phyloP scores from a whole-genome alignment of 2,113 vertebrate genomes.

The Rhinichthys klamathensis region DNA sequence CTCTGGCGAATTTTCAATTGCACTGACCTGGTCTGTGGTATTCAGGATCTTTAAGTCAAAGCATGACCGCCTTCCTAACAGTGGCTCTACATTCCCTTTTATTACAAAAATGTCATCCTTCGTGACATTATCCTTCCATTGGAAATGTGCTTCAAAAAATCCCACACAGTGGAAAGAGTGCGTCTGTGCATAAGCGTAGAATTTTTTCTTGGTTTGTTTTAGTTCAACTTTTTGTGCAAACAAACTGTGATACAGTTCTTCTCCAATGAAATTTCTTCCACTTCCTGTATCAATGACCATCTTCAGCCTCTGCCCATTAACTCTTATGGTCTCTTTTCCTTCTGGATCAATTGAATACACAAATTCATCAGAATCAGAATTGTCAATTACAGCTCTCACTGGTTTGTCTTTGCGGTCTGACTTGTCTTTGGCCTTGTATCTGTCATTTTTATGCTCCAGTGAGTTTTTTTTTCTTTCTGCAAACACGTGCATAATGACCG shows the following conservation, averaged over 20 bases:
- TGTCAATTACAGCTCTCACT: background rate
- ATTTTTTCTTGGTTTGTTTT: background rate
- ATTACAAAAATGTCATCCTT: too few relatives aligned
- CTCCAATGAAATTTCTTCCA: background rate
- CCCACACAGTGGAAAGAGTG: too few relatives aligned
- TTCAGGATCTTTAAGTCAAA: too few relatives aligned
- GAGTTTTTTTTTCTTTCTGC: background rate
- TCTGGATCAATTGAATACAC: slow-evolving; percentile 17
- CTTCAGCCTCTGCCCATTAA: background rate
- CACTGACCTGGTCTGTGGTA: too few relatives aligned
- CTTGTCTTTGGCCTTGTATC: background rate
- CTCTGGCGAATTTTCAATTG: too few relatives aligned
- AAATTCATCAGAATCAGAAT: background rate
- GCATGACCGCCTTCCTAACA: too few relatives aligned
- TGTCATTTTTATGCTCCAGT: background rate
- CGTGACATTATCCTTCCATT: background rate
- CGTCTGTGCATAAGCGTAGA: background rate
- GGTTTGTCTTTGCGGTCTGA: background rate
- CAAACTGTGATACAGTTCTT: background rate
- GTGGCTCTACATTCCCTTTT: too few relatives aligned
- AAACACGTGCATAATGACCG: background rate
- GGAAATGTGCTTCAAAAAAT: background rate
- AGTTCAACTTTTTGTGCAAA: background rate
- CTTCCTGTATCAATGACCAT: background rate
- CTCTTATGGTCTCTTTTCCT: background rate